Evolutionary conservation across 2,888 invertebrate genomes (phyloP), one percentile per base, ranked within the genome.

Genomic region (Erebia aethiops): DNA sequence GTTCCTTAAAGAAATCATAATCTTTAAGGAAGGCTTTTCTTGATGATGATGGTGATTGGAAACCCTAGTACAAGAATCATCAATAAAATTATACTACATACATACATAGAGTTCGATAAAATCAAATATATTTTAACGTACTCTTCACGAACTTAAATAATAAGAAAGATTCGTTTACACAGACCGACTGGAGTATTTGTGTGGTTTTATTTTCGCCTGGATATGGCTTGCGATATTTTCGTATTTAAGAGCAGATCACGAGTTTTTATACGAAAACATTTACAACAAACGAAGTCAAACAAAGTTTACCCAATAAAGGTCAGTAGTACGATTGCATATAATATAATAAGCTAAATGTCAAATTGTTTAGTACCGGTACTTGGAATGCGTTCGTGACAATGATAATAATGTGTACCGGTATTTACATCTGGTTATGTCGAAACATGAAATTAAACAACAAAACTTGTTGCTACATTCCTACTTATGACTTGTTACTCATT

Each of bases 291-390:
- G 60, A 61, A 46, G 18, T 18, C 16, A 43, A 60, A 43, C 18
- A 43, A 60, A 65, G 41, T 54, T 7, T 18, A 41, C 16, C 13
- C 13, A 16, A 54, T 16, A 54, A 65, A 65, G 65, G 65, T 65
- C 41, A 41, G 18, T 11, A 65, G 14, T 26, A 63, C 21, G 13
- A 26, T 49, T 49, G 49, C 54, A 54, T 54, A 65, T 54, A 54
- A 54, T 61, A 21, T 18, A 67, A 51, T 46, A 60, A 26, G 52
- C 41, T 66, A 71, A 70, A 71, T 67, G 51, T 58, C 57, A 71
- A 16, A 51, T 41, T 7, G 21, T 41, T 57, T 41, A 51, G 63
- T 26, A 52, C n/a, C n/a, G 9, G 7, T 54, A 65, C 54, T 65
- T 56, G 63, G 63, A 63, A 63, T 49, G 63, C 51, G 51, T 51